phyloP scores from a whole-genome alignment of 2,888 invertebrate species.

The Parelbella ahira region DNA sequence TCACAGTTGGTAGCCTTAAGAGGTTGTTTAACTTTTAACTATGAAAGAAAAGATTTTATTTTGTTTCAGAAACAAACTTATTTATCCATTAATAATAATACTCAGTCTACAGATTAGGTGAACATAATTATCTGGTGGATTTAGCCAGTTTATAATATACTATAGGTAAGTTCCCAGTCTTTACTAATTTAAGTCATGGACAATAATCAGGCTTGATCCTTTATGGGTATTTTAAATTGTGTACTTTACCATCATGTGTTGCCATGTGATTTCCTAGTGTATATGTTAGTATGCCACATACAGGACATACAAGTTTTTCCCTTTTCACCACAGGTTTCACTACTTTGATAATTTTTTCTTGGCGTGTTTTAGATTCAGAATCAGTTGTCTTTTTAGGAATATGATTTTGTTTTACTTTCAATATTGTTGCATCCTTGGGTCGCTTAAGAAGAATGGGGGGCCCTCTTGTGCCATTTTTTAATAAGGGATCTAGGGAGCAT shows the following conservation, averaged over 20 bases:
- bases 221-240: too few species aligned
- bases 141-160: too few species aligned
- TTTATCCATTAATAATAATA: too few species aligned
- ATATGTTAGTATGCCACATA: constrained; percentile 72
- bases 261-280: constrained; percentile 71
- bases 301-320: constrained; percentile 74
- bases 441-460: constrained; percentile 66
- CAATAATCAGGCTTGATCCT: too few species aligned
- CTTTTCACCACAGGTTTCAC: constrained; percentile 42
- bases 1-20: too few species aligned
- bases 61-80: too few species aligned
- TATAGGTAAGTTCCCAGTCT: too few species aligned
- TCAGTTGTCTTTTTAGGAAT: constrained; percentile 38
- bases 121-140: too few species aligned
- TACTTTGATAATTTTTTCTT: constrained; percentile 1
- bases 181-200: too few species aligned
- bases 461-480: constrained; percentile 67
- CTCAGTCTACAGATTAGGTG: too few species aligned
- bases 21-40: too few species aligned
- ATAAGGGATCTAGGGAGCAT: constrained; percentile 57
- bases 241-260: constrained; percentile 67
- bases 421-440: constrained; percentile 68
- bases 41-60: too few species aligned
- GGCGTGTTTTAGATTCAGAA: not conserved
- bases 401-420: constrained; percentile 58